phyloP scores from a whole-genome alignment of 2,797 vertebrate species.

The Momotus momota region DNA sequence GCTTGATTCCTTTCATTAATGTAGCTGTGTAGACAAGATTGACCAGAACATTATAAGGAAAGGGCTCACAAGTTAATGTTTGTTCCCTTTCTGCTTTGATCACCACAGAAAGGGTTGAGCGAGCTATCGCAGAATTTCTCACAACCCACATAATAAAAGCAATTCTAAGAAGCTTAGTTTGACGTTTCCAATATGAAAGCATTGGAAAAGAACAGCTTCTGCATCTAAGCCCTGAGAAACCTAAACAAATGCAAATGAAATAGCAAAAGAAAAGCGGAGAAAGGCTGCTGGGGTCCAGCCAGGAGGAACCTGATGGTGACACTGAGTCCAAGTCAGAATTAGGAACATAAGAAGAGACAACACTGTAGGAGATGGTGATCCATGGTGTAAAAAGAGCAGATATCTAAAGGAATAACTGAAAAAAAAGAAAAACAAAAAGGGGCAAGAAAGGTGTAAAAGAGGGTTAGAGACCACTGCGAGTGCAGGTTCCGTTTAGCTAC shows the following conservation, averaged over 20 bases:
- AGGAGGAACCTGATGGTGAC: background rate
- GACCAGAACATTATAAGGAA: background rate
- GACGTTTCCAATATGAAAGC: background rate
- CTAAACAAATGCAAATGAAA: background rate
- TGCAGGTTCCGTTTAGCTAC: background rate
- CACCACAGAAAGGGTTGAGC: background rate
- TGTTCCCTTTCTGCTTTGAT: background rate
- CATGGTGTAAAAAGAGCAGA: background rate
- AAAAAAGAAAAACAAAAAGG: background rate
- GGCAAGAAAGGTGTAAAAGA: background rate
- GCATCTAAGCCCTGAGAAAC: background rate
- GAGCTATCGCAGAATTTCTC: background rate
- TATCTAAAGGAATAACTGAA: background rate
- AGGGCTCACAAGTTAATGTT: background rate
- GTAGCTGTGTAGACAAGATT: background rate
- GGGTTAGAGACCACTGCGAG: background rate
- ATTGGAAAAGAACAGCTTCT: background rate
- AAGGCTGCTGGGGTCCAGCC: background rate
- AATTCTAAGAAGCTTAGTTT: background rate
- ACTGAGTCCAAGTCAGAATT: fast-evolving
- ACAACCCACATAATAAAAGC: background rate
- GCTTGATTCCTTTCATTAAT: background rate
- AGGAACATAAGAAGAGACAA: background rate
- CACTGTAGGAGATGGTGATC: background rate
- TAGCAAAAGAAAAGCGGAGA: background rate